Conservation (phyloP, 2,888 invertebrate genomes). For the Meiosimyza platycephala region DNA sequence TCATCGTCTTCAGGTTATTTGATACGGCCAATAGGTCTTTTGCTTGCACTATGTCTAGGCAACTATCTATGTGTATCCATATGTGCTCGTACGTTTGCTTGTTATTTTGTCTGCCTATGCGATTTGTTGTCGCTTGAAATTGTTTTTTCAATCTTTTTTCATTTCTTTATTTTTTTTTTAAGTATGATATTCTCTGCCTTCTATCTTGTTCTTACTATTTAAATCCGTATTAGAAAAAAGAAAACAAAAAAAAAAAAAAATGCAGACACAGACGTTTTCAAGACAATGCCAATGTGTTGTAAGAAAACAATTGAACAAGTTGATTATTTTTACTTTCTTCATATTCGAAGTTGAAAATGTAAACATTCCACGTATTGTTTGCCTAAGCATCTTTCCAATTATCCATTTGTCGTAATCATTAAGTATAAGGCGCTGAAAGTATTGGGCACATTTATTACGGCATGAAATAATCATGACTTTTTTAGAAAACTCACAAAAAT, state of each 20-base stretch:
- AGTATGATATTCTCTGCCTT: neutral
- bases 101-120: neutral
- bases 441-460: neutral
- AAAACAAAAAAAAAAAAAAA: neutral
- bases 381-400: neutral
- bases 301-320: neutral
- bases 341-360: neutral
- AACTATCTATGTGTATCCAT: conserved; percentile 1
- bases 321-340: conserved; percentile 1
- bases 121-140: neutral
- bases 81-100: neutral
- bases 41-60: conserved; percentile 3
- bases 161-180: neutral
- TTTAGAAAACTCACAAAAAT: neutral
- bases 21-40: conserved; percentile 19
- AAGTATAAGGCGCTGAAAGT: neutral
- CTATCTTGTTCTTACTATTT: neutral
- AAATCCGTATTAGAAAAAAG: neutral
- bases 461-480: neutral
- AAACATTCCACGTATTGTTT: conserved; percentile 1
- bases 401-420: neutral
- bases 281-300: neutral
- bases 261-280: neutral
- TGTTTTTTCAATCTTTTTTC: too few species aligned
- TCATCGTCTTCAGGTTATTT: conserved; percentile 7